These are phyloP conservation scores for Pangasius sanitwongsei DNA, from an alignment of 2,797 vertebrate species.

Conservation along the genomic window DNA sequence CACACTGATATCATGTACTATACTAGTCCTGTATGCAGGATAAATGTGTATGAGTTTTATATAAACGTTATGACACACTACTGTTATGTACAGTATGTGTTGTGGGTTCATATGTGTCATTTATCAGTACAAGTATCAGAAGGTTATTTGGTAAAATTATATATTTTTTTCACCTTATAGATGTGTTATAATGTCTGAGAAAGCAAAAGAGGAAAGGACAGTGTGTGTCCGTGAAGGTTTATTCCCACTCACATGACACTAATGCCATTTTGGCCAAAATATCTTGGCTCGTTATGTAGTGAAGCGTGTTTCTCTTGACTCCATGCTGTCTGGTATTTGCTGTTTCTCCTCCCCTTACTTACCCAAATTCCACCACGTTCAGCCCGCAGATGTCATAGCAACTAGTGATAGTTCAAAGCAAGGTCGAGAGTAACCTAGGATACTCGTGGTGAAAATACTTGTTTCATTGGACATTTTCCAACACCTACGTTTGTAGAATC, in stretches of 20 bases:
- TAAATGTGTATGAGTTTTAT: too few species aligned
- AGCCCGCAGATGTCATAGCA: slow-evolving; percentile 49
- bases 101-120: neutral
- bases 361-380: slow-evolving; percentile 38
- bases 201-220: neutral
- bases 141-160: neutral
- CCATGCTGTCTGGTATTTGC: slow-evolving; percentile 35
- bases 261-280: neutral
- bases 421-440: slow-evolving; percentile 48
- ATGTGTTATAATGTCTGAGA: neutral
- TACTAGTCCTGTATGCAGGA: too few species aligned
- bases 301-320: slow-evolving; percentile 3
- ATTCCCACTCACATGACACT: neutral
- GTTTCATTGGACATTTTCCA: slow-evolving; percentile 18
- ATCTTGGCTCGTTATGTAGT: slow-evolving; percentile 19
- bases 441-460: neutral
- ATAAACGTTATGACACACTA: neutral
- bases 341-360: slow-evolving; percentile 5
- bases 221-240: neutral
- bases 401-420: slow-evolving; percentile 45
- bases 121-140: neutral
- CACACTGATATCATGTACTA: too few species aligned
- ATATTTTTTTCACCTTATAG: neutral
- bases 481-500: neutral
- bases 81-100: neutral